Conservation (phyloP, 2,888 invertebrate genomes). For the Nemotelus pantherinus region DNA sequence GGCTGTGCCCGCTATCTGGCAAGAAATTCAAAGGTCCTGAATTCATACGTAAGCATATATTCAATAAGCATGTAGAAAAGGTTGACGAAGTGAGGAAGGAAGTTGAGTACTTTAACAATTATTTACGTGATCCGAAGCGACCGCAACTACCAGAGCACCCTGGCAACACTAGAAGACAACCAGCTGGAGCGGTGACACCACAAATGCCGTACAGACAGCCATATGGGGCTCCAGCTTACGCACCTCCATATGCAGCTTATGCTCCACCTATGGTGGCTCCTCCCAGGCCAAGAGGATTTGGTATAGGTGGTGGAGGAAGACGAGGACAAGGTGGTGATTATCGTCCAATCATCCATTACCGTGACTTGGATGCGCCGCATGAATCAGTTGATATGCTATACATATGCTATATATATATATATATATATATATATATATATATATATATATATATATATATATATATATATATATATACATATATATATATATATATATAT, state of each 20-base stretch:
- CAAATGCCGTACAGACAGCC: constrained; percentile 55
- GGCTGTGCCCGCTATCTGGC: constrained; percentile 97
- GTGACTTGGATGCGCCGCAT: constrained; percentile 92
- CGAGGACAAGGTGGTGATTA: constrained; percentile 78
- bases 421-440: too few species aligned
- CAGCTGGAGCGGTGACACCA: constrained; percentile 33
- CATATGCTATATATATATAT: too few species aligned
- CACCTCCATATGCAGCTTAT: constrained; percentile 66
- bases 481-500: too few species aligned
- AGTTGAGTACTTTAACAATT: constrained; percentile 98
- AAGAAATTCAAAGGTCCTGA: constrained; percentile 99
- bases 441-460: too few species aligned
- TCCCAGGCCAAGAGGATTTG: constrained; percentile 66
- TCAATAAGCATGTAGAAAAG: constrained; percentile 96
- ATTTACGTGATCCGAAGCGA: constrained; percentile 90
- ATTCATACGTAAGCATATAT: constrained; percentile 97
- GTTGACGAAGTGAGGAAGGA: constrained; percentile 97
- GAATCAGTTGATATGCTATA: constrained; percentile 89
- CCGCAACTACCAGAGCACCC: constrained; percentile 92
- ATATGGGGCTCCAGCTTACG: constrained; percentile 62
- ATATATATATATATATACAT: too few species aligned
- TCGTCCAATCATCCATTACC: constrained; percentile 90
- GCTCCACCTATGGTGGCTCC: constrained; percentile 66
- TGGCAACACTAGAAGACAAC: constrained; percentile 61
- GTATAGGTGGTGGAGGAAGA: constrained; percentile 58